Conservation (phyloP, 2,113 vertebrate species). For the Ibidorhyncha struthersii region DNA sequence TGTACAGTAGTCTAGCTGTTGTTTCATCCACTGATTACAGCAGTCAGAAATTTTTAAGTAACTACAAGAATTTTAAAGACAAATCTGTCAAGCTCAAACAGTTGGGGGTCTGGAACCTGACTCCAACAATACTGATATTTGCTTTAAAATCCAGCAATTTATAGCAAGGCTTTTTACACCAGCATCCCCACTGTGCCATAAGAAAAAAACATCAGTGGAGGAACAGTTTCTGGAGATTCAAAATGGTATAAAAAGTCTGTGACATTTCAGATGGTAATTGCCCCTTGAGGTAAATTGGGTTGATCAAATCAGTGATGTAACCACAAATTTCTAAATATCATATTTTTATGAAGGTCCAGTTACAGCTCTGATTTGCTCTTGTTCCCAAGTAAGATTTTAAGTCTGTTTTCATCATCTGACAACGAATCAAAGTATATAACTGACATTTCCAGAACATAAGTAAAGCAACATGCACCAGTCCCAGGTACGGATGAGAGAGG, state of each 20-base stretch:
- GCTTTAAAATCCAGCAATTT: neutral
- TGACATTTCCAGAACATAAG: neutral
- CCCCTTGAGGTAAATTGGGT: neutral
- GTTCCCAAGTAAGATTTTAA: neutral
- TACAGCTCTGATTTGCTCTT: neutral
- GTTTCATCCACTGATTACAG: neutral
- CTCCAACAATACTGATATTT: neutral
- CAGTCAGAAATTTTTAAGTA: neutral
- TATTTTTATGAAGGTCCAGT: neutral
- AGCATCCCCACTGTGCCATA: neutral
- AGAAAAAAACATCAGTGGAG: neutral
- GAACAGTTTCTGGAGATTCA: neutral
- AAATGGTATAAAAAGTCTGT: neutral
- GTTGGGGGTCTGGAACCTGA: neutral
- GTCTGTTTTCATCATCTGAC: neutral
- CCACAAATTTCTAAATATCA: neutral
- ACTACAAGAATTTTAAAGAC: neutral
- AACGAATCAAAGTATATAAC: neutral
- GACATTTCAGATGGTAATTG: neutral
- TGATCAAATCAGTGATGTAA: neutral
- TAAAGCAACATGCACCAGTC: neutral
- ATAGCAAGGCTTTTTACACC: neutral
- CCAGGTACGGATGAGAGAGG: neutral
- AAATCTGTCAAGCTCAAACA: neutral
- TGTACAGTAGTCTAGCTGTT: neutral